Conservation (phyloP, 1,140 invertebrate genomes). For the Coenobita brevimanus region DNA sequence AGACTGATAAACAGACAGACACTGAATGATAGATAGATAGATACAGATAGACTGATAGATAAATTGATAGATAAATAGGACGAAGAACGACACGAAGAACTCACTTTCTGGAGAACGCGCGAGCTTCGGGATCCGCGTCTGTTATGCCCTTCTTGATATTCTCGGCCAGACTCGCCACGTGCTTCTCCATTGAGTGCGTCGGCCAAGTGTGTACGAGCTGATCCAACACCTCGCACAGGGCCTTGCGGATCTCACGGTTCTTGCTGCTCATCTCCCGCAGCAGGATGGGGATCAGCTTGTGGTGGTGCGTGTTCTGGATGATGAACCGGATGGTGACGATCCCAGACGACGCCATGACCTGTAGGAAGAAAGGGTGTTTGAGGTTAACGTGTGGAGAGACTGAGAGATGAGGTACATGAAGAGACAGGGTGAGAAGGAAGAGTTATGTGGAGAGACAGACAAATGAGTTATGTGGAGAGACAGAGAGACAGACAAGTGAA, state of each 20-base stretch:
- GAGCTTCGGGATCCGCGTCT: slow-evolving; percentile 93
- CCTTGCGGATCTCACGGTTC: slow-evolving; percentile 91
- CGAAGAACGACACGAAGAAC: neutral
- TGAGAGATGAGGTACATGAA: neutral
- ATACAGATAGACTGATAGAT: too few relatives aligned
- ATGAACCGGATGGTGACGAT: slow-evolving; percentile 91
- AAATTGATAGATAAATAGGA: too few relatives aligned
- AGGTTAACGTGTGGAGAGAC: neutral
- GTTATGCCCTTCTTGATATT: slow-evolving; percentile 90
- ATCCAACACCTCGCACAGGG: slow-evolving; percentile 88
- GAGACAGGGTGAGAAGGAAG: neutral
- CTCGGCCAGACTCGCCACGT: slow-evolving; percentile 85
- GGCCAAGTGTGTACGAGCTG: slow-evolving; percentile 90
- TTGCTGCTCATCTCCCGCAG: slow-evolving; percentile 86
- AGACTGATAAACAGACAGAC: too few relatives aligned
- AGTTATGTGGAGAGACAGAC: too few relatives aligned
- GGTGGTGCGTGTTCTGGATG: slow-evolving; percentile 88
- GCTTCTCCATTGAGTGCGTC: slow-evolving; percentile 85
- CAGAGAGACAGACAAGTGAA: too few relatives aligned
- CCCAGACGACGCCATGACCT: slow-evolving; percentile 94
- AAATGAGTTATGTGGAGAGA: too few relatives aligned
- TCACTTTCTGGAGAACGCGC: slow-evolving; percentile 78
- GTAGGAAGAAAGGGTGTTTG: slow-evolving; percentile 68
- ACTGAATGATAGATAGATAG: too few relatives aligned
- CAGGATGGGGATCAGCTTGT: slow-evolving; percentile 90